Conservation (phyloP, 2,888 invertebrate species). For the Polydrusus pterygomalis region DNA sequence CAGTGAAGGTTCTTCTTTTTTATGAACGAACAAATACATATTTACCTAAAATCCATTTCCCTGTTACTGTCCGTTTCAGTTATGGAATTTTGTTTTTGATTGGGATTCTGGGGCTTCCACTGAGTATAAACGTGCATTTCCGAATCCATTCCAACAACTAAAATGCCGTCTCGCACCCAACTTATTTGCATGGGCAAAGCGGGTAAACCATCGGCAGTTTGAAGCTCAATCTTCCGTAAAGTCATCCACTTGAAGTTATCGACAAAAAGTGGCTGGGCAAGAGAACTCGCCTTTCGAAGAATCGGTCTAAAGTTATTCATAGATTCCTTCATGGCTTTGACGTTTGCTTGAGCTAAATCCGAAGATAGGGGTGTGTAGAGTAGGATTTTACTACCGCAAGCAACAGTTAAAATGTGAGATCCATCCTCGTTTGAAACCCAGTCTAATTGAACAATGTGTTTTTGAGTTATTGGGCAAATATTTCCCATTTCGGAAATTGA, state of each 20-base stretch:
- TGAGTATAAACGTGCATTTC: constrained; percentile 99
- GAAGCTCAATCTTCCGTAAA: constrained; percentile 89
- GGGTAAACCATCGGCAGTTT: constrained; percentile 95
- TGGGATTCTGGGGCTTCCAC: constrained; percentile 86
- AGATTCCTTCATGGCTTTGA: constrained; percentile 83
- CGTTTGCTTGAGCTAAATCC: constrained; percentile 95
- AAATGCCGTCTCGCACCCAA: constrained; percentile 97
- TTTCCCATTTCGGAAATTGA: constrained; percentile 94
- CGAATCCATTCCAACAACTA: constrained; percentile 99
- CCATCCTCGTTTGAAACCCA: constrained; percentile 99
- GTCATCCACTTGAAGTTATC: constrained; percentile 99
- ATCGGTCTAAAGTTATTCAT: constrained; percentile 89
- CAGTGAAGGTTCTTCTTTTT: neutral
- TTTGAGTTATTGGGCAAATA: constrained; percentile 92
- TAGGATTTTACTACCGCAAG: constrained; percentile 94
- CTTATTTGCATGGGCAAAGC: constrained; percentile 99
- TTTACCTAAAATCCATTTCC: constrained; percentile 77
- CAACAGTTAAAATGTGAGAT: constrained; percentile 97
- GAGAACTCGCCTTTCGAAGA: constrained; percentile 91
- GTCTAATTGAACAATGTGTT: constrained; percentile 95
- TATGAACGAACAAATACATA: neutral
- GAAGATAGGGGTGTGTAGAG: constrained; percentile 95
- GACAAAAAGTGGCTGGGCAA: constrained; percentile 91
- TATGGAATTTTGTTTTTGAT: constrained; percentile 39
- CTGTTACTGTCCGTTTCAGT: constrained; percentile 62